These are phyloP conservation scores for Notechis scutatus DNA, from an alignment of 2,113 vertebrate species.

Conservation along the genomic window DNA sequence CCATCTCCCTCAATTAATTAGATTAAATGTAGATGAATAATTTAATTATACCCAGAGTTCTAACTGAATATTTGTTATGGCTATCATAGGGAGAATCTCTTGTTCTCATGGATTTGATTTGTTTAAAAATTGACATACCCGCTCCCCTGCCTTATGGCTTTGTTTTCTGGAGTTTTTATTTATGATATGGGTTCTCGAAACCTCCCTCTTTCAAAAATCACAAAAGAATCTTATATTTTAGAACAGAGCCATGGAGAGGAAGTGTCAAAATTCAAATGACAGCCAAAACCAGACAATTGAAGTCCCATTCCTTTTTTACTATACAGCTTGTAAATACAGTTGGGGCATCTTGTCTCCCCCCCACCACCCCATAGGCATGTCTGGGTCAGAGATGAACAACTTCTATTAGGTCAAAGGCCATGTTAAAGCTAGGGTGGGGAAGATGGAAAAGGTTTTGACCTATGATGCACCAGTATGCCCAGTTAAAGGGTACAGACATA, in stretches of 20 bases:
- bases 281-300: background rate
- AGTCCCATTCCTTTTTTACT: background rate
- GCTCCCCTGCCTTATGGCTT: background rate
- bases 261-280: background rate
- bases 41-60: slow-evolving; percentile 34
- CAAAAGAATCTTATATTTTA: background rate
- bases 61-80: slow-evolving; percentile 42
- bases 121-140: background rate
- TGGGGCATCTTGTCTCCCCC: background rate
- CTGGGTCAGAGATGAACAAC: background rate
- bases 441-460: background rate
- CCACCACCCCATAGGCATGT: background rate
- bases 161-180: slow-evolving; percentile 4
- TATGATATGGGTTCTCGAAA: background rate
- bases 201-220: background rate
- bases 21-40: slow-evolving; percentile 43
- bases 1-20: slow-evolving; percentile 21
- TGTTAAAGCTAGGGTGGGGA: background rate
- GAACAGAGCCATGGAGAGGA: background rate
- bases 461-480: background rate
- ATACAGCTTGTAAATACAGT: background rate
- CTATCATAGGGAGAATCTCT: slow-evolving; percentile 7
- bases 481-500: background rate
- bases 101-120: background rate
- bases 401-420: background rate